These are phyloP conservation scores for Conus ventricosus DNA, from an alignment of 1,140 invertebrate species.

Conservation along the genomic window DNA sequence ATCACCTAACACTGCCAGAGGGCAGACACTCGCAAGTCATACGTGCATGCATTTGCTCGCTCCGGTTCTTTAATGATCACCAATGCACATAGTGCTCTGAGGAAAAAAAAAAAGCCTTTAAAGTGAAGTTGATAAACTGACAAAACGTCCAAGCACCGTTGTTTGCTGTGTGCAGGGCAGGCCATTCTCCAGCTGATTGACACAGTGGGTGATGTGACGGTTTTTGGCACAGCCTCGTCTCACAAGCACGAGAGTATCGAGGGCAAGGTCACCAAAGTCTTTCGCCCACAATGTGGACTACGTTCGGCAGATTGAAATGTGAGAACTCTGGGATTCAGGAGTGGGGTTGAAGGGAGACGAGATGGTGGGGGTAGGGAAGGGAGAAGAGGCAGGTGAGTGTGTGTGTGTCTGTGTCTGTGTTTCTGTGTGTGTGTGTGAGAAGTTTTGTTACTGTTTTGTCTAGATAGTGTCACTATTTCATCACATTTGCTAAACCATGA, in stretches of 20 bases:
- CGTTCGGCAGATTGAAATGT: conserved; percentile 89
- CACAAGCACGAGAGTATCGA: conserved; percentile 89
- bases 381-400: not conserved
- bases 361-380: not conserved
- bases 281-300: conserved; percentile 88
- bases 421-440: no score
- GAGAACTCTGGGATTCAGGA: not conserved
- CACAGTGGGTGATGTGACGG: conserved; percentile 86
- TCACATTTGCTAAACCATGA: no score
- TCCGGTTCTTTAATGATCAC: no score
- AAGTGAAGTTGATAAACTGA: no score
- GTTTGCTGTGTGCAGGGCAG: conserved; percentile 78
- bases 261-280: conserved; percentile 76
- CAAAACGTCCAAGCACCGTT: no score
- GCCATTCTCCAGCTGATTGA: conserved; percentile 88
- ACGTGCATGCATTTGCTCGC: no score
- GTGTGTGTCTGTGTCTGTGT: not conserved
- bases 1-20: no score
- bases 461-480: no score
- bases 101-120: no score
- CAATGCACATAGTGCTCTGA: no score
- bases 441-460: not conserved
- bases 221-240: conserved; percentile 90
- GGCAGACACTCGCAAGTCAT: no score
- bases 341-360: no score